Evolutionary conservation across 2,888 invertebrate species (phyloP), one percentile per base, ranked within the genome.

Genomic region (Graphium colonna): DNA sequence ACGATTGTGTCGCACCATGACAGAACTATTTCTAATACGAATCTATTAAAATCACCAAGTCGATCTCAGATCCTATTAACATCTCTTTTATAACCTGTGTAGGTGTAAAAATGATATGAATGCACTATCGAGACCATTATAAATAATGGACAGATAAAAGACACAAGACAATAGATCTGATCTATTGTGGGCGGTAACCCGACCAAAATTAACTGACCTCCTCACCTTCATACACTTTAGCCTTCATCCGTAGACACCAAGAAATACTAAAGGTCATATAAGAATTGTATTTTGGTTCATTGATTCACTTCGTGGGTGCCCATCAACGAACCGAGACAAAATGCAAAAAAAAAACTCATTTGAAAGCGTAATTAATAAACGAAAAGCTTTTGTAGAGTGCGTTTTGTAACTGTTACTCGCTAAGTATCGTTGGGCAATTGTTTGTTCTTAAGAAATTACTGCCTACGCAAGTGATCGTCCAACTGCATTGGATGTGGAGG

Each of bases 131-230:
- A 61, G 76, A 75, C 79, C 79, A 82, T 85, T 82, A 81, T 82
- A 83, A 85, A 78, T 85, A 83, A 85, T 82, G 77, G 76, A 64
- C 66, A 78, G 83, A 82, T 82, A 81, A 81, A 76, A 71, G 65
- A 57, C 62, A 62, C 66, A 68, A 83, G 78, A 85, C 84, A 84
- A 85, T 82, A 77, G 82, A 79, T 77, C 66, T 67, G 69, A 69
- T 69, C 71, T 59, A 51, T 57, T 2, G 79, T 81, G 77, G 82
- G 81, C 44, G 53, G 43, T 42, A 2, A 3, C 48, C 9, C 43
- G 7, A 26, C 52, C 43, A 44, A 7, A 18, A 4, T 44, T 7
- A 16, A 21, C n/a, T 3, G 18, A 43, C 16, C n/a, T 43, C 44
- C 15, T 18, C n/a, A 26, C 17, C 9, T 3, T 10, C 38, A 18